These are phyloP conservation scores for Crioceris asparagi DNA, from an alignment of 2,888 invertebrate species.

Conservation along the genomic window DNA sequence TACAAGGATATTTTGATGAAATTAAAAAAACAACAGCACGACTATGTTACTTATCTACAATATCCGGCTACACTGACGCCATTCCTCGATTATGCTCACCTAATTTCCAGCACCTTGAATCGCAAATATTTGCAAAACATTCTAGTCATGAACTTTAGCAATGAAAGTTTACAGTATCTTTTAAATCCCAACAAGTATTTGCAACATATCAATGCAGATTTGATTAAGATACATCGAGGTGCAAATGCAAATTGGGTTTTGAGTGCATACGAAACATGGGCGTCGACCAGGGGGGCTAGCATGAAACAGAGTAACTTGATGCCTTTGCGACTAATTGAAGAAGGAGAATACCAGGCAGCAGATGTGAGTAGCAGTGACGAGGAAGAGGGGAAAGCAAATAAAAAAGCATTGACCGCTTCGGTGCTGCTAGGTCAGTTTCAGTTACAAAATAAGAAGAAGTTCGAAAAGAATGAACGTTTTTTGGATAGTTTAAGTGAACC, in stretches of 20 bases:
- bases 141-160: constrained; percentile 8
- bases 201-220: constrained; percentile 16
- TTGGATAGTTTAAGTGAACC: too few relatives aligned
- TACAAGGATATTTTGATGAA: constrained; percentile 22
- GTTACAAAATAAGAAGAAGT: too few relatives aligned
- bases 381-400: too few relatives aligned
- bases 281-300: constrained; percentile 4
- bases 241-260: constrained; percentile 26
- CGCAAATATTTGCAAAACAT: constrained; percentile 10
- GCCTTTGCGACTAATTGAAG: constrained; percentile 9
- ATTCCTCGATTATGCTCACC: constrained; percentile 25
- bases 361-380: too few relatives aligned
- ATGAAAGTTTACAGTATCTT: constrained; percentile 21
- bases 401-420: too few relatives aligned
- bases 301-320: constrained; percentile 4
- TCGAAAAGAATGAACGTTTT: too few relatives aligned
- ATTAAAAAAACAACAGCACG: constrained; percentile 17
- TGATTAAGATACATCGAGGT: constrained; percentile 24
- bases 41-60: constrained; percentile 10
- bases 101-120: constrained; percentile 15
- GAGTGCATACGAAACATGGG: constrained; percentile 10
- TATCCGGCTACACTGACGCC: constrained; percentile 29
- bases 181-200: constrained; percentile 26
- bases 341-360: constrained; percentile 4
- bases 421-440: too few relatives aligned